Evolutionary conservation across 64 coral and sea anemone genomes (phyloP).

Genomic region (Trachythela sp.): DNA sequence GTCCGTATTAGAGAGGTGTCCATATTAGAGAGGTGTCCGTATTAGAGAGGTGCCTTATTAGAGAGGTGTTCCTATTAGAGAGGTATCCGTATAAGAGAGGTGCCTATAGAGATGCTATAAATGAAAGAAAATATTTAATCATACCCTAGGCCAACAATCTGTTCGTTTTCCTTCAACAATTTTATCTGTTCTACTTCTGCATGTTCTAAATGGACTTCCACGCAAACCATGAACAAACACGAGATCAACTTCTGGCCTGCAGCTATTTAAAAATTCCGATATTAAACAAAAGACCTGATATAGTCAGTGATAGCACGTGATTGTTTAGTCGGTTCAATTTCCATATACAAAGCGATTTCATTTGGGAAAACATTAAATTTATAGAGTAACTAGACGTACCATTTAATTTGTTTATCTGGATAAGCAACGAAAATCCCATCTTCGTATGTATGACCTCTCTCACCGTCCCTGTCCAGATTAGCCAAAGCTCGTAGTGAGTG

Average conservation of each 20-base stretch:
- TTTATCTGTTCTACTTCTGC: conserved; percentile 41
- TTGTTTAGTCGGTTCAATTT: background rate
- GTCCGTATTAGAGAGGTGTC: too few species aligned
- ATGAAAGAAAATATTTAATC: too few species aligned
- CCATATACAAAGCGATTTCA: background rate
- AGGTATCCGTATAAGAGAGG: too few species aligned
- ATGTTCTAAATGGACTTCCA: conserved; percentile 78
- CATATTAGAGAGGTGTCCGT: too few species aligned
- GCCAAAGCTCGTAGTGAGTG: conserved; percentile 71
- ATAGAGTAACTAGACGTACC: background rate
- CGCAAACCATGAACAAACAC: conserved; percentile 86
- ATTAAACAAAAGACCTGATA: too few species aligned
- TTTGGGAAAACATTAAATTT: background rate
- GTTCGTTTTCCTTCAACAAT: conserved; percentile 39
- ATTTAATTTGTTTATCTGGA: conserved; percentile 59
- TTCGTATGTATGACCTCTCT: conserved; percentile 64
- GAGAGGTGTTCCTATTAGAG: too few species aligned
- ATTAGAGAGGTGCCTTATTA: too few species aligned
- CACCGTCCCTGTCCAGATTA: conserved; percentile 81
- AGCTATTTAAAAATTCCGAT: background rate
- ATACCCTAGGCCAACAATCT: conserved; percentile 89
- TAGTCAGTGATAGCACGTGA: too few species aligned
- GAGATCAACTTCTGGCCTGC: conserved; percentile 53
- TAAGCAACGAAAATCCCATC: conserved; percentile 81
- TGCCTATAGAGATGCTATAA: too few species aligned